phyloP scores from a whole-genome alignment of 1,140 invertebrate species.

The Nasonia longicornis region DNA sequence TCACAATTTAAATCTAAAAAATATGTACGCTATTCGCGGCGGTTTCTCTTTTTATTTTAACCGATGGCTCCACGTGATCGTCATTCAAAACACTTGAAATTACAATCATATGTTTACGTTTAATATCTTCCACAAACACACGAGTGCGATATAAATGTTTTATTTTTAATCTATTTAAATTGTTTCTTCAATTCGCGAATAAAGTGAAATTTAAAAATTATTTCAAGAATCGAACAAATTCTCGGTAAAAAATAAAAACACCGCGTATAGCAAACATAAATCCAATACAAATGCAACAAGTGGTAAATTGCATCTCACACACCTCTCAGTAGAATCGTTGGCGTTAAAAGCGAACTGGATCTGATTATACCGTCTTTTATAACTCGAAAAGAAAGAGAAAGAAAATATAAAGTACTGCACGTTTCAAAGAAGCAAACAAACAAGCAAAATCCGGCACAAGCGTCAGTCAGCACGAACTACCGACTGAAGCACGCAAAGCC shows the following conservation, averaged over 20 bases:
- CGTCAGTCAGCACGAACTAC: too few relatives aligned
- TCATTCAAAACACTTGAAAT: too few relatives aligned
- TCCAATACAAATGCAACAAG: not conserved
- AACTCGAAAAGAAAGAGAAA: not conserved
- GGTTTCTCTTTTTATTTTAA: too few relatives aligned
- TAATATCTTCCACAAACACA: not conserved
- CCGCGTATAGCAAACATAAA: too few relatives aligned
- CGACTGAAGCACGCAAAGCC: not conserved
- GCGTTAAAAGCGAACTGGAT: too few relatives aligned
- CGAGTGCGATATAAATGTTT: too few relatives aligned
- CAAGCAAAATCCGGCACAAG: not conserved
- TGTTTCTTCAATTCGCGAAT: too few relatives aligned
- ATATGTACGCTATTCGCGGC: too few relatives aligned
- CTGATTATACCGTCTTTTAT: not conserved
- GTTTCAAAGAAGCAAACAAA: not conserved
- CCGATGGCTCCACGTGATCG: too few relatives aligned
- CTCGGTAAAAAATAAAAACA: not conserved
- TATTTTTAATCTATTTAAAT: too few relatives aligned
- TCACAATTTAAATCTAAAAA: not conserved
- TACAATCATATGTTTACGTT: not conserved
- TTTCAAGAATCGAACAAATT: not conserved
- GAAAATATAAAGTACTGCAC: not conserved
- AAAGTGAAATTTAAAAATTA: too few relatives aligned
- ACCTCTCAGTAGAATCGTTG: too few relatives aligned
- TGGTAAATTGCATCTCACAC: not conserved